These are phyloP conservation scores for Propithecus perrieri DNA, from an alignment of 2,797 vertebrate species.

Conservation along the genomic window DNA sequence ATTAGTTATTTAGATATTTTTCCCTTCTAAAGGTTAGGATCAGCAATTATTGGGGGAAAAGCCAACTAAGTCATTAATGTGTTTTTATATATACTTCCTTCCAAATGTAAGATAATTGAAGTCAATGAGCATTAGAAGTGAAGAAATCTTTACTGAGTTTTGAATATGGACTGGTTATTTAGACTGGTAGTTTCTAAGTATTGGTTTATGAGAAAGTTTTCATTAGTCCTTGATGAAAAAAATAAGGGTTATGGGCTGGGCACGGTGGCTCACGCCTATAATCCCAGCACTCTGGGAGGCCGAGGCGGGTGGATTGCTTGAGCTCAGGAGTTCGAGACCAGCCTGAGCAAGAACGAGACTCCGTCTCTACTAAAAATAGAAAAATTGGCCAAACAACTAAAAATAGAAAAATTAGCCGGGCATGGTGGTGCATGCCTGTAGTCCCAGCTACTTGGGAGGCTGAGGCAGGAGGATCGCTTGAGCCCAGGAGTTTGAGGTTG, in stretches of 20 bases:
- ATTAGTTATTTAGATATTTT: constrained; percentile 23
- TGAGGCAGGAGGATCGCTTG: too few relatives aligned
- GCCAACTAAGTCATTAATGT: background rate
- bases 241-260: background rate
- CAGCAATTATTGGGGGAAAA: constrained; percentile 11
- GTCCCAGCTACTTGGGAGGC: too few relatives aligned
- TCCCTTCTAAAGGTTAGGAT: background rate
- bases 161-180: background rate
- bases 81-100: background rate
- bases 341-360: too few relatives aligned
- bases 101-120: background rate
- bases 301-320: too few relatives aligned
- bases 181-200: constrained; percentile 24
- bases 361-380: too few relatives aligned
- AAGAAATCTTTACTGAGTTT: background rate
- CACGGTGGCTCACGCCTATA: too few relatives aligned
- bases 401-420: too few relatives aligned
- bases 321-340: too few relatives aligned
- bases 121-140: background rate
- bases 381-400: too few relatives aligned
- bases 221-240: constrained; percentile 9
- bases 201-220: background rate
- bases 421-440: too few relatives aligned
- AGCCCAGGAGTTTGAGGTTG: too few relatives aligned
- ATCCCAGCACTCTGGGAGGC: too few relatives aligned